Evolutionary conservation across 2,797 vertebrate genomes (phyloP).

Genomic region (Notamacropus eugenii): DNA sequence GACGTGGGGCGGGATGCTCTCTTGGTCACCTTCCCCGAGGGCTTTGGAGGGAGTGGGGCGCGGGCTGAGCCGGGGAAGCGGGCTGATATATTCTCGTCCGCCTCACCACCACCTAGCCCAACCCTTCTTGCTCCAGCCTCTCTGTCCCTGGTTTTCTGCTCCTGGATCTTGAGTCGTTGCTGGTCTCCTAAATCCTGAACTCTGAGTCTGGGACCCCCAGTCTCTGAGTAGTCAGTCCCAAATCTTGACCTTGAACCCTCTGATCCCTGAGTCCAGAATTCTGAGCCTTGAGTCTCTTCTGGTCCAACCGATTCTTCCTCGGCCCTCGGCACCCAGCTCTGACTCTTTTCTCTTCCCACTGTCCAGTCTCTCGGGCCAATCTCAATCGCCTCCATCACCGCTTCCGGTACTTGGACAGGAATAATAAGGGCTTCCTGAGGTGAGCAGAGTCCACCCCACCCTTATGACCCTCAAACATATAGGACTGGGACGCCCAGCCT

Average conservation of each 20-base stretch:
- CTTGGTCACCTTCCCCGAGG: neutral
- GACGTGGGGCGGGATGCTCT: neutral
- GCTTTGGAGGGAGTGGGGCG: neutral
- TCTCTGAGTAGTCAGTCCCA: neutral
- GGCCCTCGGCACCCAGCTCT: neutral
- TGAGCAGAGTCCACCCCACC: slow-evolving; percentile 64
- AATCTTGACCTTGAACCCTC: neutral
- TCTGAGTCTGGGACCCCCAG: neutral
- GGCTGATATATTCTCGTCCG: neutral
- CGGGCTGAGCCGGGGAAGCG: neutral
- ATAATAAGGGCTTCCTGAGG: slow-evolving; percentile 85
- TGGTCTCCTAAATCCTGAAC: neutral
- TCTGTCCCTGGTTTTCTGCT: rapidly evolving
- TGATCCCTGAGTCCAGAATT: no score
- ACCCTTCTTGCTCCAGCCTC: rapidly evolving
- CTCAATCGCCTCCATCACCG: slow-evolving; percentile 86
- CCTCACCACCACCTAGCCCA: no score
- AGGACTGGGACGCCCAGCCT: neutral
- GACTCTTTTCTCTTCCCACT: neutral
- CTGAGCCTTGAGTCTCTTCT: neutral
- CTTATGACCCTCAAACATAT: neutral
- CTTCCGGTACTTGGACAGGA: slow-evolving; percentile 86
- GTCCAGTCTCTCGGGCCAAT: slow-evolving; percentile 85
- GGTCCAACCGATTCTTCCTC: no score
- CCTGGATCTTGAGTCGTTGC: neutral